A percentile compares a stretch with the other conserved stretches of the same genome.
Evolutionary conservation across 2,113 vertebrate genomes (phyloP).

Genomic region (Atlantisia rogersi): DNA sequence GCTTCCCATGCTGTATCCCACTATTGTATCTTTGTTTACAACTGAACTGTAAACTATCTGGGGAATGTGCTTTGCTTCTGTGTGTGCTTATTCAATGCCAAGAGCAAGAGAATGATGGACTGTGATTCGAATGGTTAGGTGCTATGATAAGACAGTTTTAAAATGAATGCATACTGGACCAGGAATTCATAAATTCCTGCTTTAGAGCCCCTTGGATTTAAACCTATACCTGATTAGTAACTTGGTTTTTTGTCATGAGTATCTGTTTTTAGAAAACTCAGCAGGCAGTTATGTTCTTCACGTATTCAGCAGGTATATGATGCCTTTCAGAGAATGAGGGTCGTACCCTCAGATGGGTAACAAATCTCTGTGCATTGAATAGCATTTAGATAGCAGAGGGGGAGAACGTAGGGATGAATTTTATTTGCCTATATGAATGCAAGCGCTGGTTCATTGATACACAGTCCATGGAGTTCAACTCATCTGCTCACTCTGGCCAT

Average conservation of each 20-base stretch:
- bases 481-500: not conserved
- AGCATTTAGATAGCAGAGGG: not conserved
- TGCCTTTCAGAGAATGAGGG: not conserved
- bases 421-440: not conserved
- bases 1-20: not conserved
- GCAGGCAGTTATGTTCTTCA: not conserved
- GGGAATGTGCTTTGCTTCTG: not conserved
- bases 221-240: not conserved
- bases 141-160: not conserved
- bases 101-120: not conserved
- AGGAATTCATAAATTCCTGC: not conserved
- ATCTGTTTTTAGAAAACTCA: not conserved
- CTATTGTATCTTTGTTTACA: not conserved
- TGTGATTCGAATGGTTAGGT: not conserved
- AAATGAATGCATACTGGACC: not conserved
- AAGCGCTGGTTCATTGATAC: not conserved
- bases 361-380: not conserved
- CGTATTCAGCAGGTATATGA: not conserved
- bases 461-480: not conserved
- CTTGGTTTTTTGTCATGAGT: constrained; percentile 24
- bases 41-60: not conserved
- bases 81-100: not conserved
- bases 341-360: not conserved
- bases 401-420: not conserved
- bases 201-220: not conserved